phyloP scores from a whole-genome alignment of 2,797 vertebrate genomes.

The Halcyon leucocephala region DNA sequence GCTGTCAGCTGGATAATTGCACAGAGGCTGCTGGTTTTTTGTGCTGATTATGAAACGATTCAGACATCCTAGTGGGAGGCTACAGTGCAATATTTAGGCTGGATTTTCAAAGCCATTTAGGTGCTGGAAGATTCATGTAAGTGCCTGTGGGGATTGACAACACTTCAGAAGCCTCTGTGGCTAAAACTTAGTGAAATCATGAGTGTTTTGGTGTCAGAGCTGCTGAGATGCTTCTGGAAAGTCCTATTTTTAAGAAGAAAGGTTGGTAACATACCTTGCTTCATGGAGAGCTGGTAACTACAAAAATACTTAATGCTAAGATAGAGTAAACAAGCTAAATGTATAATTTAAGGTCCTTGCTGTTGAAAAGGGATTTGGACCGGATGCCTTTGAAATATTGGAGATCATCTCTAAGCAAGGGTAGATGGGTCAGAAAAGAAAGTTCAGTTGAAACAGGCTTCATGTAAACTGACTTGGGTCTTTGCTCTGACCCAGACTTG shows the following conservation, averaged over 20 bases:
- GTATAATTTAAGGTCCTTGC: background rate
- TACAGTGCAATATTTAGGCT: background rate
- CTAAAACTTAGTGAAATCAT: background rate
- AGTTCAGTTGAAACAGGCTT: background rate
- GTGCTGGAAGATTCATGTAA: background rate
- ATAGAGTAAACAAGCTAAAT: background rate
- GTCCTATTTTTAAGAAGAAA: background rate
- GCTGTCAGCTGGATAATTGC: conserved; percentile 60
- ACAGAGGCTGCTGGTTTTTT: background rate
- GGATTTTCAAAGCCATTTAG: conserved; percentile 1
- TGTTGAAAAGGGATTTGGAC: background rate
- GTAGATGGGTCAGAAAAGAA: background rate
- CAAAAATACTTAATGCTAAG: background rate
- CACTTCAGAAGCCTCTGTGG: background rate
- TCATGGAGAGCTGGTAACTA: background rate
- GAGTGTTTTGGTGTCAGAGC: background rate
- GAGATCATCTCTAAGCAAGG: background rate
- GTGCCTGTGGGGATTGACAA: background rate
- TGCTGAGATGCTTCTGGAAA: background rate
- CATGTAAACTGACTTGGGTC: background rate
- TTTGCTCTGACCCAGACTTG: background rate
- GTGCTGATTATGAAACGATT: background rate
- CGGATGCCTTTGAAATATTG: background rate
- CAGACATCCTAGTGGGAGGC: conserved; percentile 19
- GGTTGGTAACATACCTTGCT: background rate